Evolutionary conservation across 2,113 vertebrate genomes (phyloP), one percentile per base, ranked within the genome.

Genomic region (Chaetodon trifascialis): DNA sequence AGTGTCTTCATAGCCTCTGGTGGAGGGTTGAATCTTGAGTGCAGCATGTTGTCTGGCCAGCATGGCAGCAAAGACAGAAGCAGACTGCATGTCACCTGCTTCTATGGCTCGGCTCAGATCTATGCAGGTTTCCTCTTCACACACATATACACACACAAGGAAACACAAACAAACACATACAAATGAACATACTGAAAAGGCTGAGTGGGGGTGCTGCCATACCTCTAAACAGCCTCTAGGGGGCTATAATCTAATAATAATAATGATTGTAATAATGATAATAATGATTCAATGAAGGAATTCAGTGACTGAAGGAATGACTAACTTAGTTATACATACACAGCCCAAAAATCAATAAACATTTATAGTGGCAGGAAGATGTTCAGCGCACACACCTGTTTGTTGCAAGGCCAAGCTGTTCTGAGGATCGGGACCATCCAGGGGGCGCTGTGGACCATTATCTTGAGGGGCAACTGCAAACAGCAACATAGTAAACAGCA

Each of bases 61-160:
- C 0, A 79, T n/a, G 7, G 88, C 73, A 5, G 97, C 97, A 0
- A 93, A 94, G 21, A 83, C 89, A 0, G 95, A 91, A 0, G 97
- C 96, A 15, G 81, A 79, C 70, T 94, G 84, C 68, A 95, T 80
- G 11, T 98, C 96, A 1, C 97, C 97, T 0, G 80, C 84, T 74
- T 96, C 95, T 30, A 99, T 96, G 10, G 97, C 96, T 79, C 42
- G 84, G 60, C 95, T 89, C 15, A 99, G 93, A 38, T 89, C 89
- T 8, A 90, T 80, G 0, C 94, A 96, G 59, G 97, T 82, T 2
- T 97, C 96, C 89, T 98, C 97, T 98, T 73, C 2, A 75, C n/a
- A 79, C 47, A 76, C 62, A 62, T 1, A 34, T 4, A 76, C 12
- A 56, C 40, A 55, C 0, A 7, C 19, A 64, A 25, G 4, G 17